Conservation (phyloP, 2,797 vertebrate genomes). For the Antennarius maculatus region DNA sequence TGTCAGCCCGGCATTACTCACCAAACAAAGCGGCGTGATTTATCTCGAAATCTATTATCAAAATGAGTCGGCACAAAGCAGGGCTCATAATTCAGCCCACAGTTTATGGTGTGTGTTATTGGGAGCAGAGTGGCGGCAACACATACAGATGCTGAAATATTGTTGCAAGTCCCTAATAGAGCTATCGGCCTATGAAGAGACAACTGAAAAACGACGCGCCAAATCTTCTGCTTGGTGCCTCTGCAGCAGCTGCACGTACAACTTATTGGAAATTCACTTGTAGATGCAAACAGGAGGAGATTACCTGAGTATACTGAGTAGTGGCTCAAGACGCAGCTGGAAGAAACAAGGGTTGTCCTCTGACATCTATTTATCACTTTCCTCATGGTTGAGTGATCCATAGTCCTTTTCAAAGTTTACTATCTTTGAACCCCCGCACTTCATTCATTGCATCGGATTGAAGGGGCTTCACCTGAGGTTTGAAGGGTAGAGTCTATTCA, state of each 20-base stretch:
- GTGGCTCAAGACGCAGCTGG: constrained; percentile 18
- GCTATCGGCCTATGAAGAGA: constrained; percentile 43
- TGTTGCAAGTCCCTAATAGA: constrained; percentile 60
- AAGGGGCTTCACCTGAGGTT: constrained; percentile 19
- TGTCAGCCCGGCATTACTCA: constrained; percentile 52
- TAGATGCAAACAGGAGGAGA: constrained; percentile 31
- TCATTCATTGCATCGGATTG: constrained; percentile 41
- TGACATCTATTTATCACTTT: constrained; percentile 32
- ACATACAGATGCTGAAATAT: constrained; percentile 63
- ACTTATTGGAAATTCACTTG: constrained; percentile 49
- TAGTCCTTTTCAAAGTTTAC: constrained; percentile 55
- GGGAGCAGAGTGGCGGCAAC: constrained; percentile 55
- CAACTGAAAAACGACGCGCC: constrained; percentile 47
- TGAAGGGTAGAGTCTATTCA: constrained; percentile 3
- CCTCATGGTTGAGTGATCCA: constrained; percentile 26
- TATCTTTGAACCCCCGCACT: constrained; percentile 47
- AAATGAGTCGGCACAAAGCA: constrained; percentile 72
- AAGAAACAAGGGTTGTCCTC: constrained; percentile 15
- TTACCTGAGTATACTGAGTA: constrained; percentile 1
- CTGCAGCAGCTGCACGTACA: constrained; percentile 39
- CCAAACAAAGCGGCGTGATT: constrained; percentile 64
- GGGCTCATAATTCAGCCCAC: constrained; percentile 68
- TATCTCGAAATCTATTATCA: constrained; percentile 70
- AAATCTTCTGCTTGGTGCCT: constrained; percentile 63
- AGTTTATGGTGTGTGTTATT: constrained; percentile 66